phyloP scores from a whole-genome alignment of 2,888 invertebrate species.

The Eupithecia vulgata region DNA sequence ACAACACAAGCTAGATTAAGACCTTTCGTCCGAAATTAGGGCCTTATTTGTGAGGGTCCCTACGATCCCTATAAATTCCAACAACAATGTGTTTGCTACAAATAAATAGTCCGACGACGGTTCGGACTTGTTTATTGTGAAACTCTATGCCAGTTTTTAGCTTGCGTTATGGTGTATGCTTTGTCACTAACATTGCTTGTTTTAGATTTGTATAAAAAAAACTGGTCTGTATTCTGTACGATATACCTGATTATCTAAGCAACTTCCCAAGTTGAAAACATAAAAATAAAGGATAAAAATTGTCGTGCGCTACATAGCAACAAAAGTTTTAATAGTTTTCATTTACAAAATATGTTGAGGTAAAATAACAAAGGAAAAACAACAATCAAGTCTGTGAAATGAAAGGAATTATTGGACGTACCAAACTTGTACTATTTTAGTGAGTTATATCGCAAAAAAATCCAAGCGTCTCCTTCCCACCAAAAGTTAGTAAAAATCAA shows the following conservation, averaged over 20 bases:
- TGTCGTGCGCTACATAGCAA: no score
- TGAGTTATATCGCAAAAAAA: no score
- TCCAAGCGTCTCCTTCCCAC: no score
- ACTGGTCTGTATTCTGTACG: no score
- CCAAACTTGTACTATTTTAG: no score
- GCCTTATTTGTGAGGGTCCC: constrained; percentile 28
- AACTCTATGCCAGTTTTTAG: neutral
- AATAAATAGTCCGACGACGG: constrained; percentile 19
- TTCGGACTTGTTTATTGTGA: constrained; percentile 1
- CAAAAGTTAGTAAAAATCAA: no score
- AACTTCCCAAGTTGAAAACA: neutral
- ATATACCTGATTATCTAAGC: neutral
- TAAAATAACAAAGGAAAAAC: no score
- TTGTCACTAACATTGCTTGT: neutral
- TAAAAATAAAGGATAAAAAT: no score
- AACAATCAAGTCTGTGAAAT: no score
- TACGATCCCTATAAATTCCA: constrained; percentile 26
- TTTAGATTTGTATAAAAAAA: neutral
- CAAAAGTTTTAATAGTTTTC: no score
- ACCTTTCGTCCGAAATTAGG: constrained; percentile 25
- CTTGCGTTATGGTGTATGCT: neutral
- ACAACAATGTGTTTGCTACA: constrained; percentile 23
- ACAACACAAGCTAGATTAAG: constrained; percentile 24
- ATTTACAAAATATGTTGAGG: no score
- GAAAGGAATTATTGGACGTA: no score